Evolutionary conservation across 2,797 vertebrate species (phyloP).

Genomic region (Amblyraja radiata): DNA sequence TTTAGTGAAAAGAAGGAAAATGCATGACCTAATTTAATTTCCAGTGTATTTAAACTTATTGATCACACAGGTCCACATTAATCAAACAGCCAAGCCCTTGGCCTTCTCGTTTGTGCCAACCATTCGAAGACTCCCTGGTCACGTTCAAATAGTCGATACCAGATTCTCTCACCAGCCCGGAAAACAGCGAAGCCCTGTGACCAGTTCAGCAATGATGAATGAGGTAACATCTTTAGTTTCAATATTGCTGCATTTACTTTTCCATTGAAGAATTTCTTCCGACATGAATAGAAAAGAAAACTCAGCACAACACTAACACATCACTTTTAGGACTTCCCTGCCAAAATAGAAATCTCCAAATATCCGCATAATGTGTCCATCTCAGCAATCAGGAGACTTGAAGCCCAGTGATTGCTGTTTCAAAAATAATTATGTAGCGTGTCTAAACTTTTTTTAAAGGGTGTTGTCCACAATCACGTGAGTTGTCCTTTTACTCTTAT

Average conservation of each 20-base stretch:
- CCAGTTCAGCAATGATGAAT: not conserved
- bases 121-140: conserved; percentile 64
- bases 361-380: not conserved
- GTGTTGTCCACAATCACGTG: not conserved
- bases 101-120: conserved; percentile 74
- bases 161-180: conserved; percentile 55
- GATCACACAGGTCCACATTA: conserved; percentile 61
- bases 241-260: not conserved
- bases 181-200: conserved; percentile 50
- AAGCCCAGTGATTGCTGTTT: not conserved
- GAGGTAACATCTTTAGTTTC: conserved; percentile 6
- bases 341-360: not conserved
- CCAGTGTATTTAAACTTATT: conserved; percentile 2
- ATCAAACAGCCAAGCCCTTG: conserved; percentile 56
- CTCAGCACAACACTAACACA: not conserved
- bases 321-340: not conserved
- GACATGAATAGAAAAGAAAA: not conserved
- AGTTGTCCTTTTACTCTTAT: not conserved
- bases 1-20: not conserved
- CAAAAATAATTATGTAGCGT: not conserved
- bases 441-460: not conserved
- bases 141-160: conserved; percentile 55
- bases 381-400: no score
- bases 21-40: not conserved
- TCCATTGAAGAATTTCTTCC: not conserved